phyloP scores from a whole-genome alignment of 1,140 invertebrate species.

The Helicoverpa armigera region DNA sequence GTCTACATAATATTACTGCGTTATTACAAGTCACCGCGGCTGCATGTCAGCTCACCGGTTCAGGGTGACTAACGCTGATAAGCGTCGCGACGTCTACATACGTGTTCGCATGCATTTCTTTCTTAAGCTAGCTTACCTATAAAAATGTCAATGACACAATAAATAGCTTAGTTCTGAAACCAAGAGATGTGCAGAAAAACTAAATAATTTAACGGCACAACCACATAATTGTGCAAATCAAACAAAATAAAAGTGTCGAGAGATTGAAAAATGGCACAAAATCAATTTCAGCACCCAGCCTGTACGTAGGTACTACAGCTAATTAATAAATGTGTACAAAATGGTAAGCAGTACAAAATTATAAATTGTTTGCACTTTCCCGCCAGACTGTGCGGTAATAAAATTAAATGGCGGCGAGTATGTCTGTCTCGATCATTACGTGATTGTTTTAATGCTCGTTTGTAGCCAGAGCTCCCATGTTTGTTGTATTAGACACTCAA shows the following conservation, averaged over 20 bases:
- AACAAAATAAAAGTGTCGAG: not conserved
- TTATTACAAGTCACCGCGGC: slow-evolving; percentile 56
- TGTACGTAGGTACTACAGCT: not conserved
- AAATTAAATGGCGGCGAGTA: slow-evolving; percentile 51
- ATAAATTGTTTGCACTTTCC: slow-evolving; percentile 41
- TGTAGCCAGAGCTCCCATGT: slow-evolving; percentile 3
- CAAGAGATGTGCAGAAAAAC: too few relatives aligned
- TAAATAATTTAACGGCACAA: too few relatives aligned
- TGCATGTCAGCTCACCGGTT: slow-evolving; percentile 56
- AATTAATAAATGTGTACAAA: slow-evolving; percentile 40
- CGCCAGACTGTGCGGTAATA: slow-evolving; percentile 37
- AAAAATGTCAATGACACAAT: not conserved
- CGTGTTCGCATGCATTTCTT: slow-evolving; percentile 7
- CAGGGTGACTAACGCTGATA: slow-evolving; percentile 41
- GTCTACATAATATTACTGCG: slow-evolving; percentile 75
- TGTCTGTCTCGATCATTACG: slow-evolving; percentile 46
- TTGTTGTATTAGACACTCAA: slow-evolving; percentile 11
- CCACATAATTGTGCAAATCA: too few relatives aligned
- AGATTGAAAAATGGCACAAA: slow-evolving; percentile 30
- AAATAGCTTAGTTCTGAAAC: too few relatives aligned
- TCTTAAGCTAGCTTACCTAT: not conserved
- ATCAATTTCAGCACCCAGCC: not conserved
- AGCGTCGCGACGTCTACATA: slow-evolving; percentile 1
- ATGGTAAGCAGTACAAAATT: slow-evolving; percentile 29
- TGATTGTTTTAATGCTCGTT: slow-evolving; percentile 47